phyloP scores from a whole-genome alignment of 1,140 invertebrate species.

The Leptopilina clavipes region DNA sequence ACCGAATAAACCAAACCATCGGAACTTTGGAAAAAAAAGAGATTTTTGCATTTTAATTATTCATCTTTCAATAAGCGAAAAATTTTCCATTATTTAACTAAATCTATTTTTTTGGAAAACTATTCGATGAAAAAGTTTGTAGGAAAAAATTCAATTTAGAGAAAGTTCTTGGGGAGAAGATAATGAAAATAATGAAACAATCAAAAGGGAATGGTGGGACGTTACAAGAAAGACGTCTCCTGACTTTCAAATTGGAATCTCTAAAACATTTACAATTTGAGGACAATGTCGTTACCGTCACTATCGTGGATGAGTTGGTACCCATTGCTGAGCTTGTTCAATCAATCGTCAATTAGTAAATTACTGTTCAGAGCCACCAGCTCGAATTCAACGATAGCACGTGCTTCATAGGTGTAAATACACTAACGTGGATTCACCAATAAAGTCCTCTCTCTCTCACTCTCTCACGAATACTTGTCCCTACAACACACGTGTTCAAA shows the following conservation, averaged over 20 bases:
- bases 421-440: slow-evolving; percentile 32
- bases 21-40: too few relatives aligned
- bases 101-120: too few relatives aligned
- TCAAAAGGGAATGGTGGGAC: background rate
- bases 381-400: slow-evolving; percentile 44
- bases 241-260: background rate
- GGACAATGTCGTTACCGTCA: slow-evolving; percentile 13
- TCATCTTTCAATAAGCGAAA: too few relatives aligned
- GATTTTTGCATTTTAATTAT: too few relatives aligned
- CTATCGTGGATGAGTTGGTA: slow-evolving; percentile 20
- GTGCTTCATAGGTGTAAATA: slow-evolving; percentile 52
- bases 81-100: too few relatives aligned
- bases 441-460: background rate
- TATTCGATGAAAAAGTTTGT: too few relatives aligned
- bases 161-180: background rate
- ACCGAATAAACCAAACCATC: too few relatives aligned
- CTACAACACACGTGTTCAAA: background rate
- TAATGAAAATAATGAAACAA: background rate
- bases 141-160: too few relatives aligned
- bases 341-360: slow-evolving; percentile 59
- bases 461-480: background rate
- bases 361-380: slow-evolving; percentile 47
- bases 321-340: slow-evolving; percentile 44
- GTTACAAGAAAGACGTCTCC: background rate
- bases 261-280: background rate